These are phyloP conservation scores for Phalacrocorax carbo DNA, from an alignment of 2,113 vertebrate genomes.

Conservation along the genomic window DNA sequence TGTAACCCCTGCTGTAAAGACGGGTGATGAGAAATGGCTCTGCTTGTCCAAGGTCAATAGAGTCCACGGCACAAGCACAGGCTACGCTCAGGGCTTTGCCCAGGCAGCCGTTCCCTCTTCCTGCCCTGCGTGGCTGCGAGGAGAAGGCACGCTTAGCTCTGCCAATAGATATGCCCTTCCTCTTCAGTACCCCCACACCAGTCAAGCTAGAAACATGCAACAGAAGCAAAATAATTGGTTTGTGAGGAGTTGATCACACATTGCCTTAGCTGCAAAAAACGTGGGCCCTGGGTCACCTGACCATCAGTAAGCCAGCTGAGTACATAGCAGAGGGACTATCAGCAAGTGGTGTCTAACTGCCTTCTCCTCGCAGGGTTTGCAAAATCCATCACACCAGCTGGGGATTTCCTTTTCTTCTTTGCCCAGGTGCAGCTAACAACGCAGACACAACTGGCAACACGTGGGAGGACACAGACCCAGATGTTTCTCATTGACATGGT, in stretches of 20 bases:
- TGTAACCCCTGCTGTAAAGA: background rate
- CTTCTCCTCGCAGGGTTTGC: background rate
- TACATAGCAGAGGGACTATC: conserved; percentile 3
- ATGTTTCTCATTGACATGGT: conserved; percentile 18
- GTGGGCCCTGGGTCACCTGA: background rate
- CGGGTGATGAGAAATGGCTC: background rate
- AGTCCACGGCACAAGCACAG: background rate
- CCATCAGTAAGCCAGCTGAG: background rate
- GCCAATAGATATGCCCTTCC: background rate
- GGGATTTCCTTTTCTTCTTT: conserved; percentile 35
- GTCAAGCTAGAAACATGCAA: background rate
- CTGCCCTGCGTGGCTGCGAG: background rate
- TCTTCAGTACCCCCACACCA: background rate
- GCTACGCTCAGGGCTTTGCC: background rate
- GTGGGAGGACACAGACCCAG: conserved; percentile 11
- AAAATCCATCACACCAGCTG: background rate
- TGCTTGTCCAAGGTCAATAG: background rate
- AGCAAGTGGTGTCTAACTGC: conserved; percentile 25
- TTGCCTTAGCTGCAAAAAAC: background rate
- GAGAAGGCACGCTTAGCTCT: background rate
- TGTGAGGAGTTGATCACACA: background rate
- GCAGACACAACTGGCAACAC: conserved; percentile 30
- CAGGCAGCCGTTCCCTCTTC: conserved; percentile 44
- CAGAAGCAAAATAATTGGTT: background rate
- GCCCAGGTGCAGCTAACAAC: conserved; percentile 55